A percentile compares a stretch with the other conserved stretches of the same genome.
Conservation (phyloP, 2,113 vertebrate species). For the Scopus umbretta region DNA sequence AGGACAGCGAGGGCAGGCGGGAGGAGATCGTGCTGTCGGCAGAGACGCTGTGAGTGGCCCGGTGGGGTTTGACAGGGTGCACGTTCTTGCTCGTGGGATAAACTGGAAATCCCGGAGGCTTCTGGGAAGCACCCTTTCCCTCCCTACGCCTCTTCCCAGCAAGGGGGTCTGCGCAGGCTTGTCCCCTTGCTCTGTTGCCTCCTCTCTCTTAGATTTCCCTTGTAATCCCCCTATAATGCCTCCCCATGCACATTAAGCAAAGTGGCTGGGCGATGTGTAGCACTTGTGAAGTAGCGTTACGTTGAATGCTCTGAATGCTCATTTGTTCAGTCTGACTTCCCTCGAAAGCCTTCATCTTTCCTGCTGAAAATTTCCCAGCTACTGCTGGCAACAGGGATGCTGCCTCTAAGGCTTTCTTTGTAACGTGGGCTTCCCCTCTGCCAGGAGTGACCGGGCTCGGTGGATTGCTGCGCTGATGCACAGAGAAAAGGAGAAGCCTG, state of each 20-base stretch:
- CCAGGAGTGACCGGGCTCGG: slow-evolving; percentile 86
- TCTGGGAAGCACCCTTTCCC: background rate
- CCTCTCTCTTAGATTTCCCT: background rate
- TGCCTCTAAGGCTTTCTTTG: background rate
- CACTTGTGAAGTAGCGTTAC: background rate
- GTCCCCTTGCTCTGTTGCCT: background rate
- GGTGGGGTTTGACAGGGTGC: accelerated
- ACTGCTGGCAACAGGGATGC: accelerated
- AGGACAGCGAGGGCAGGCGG: slow-evolving; percentile 81
- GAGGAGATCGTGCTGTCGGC: slow-evolving; percentile 79
- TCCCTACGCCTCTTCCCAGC: background rate
- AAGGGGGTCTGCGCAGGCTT: background rate
- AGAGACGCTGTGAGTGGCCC: slow-evolving; percentile 78
- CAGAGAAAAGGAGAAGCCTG: slow-evolving; percentile 52
- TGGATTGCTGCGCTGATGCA: slow-evolving; percentile 84
- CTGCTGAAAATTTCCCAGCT: background rate
- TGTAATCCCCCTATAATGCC: accelerated
- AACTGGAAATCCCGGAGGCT: background rate
- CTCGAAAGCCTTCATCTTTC: background rate
- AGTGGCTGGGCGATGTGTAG: background rate
- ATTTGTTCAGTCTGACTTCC: background rate
- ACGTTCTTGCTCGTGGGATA: accelerated
- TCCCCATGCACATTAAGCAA: background rate
- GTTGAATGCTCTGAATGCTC: accelerated
- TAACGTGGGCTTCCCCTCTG: background rate